Base-by-base conservation (phyloP, 1,140 invertebrate species). In the Trichonephila clavipes region DNA sequence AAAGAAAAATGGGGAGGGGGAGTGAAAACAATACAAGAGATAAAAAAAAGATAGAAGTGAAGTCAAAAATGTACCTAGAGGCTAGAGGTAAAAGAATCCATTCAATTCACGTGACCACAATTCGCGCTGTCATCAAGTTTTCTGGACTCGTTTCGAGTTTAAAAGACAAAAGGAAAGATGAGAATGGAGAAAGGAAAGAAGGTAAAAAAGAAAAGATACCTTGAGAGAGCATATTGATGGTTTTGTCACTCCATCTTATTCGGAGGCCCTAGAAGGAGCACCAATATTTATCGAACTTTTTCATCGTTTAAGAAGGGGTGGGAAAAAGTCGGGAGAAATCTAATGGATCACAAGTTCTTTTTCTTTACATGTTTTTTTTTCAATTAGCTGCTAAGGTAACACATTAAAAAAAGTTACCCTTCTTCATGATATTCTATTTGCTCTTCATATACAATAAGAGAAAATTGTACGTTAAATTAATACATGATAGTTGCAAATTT, bases 81-180 rank as follows among this genome's bases (percentile, higher is more conserved):
- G 91, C 82, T 21, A 92, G n/a, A 58, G 44, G 83, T 87, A 64
- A 87, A 92, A 92, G 64, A 51, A 92, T 92, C 64, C 51, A 69
- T 81, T 61, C 18, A 34, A 44, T 10, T 21, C 91, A 92, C 82
- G 91, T 92, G 83, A 92, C 91, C 83, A 40, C 91, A 86, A 92
- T 92, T 92, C 91, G 83, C 91, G 64, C 62, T 72, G 91, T 92
- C 91, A 92, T 92, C 91, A 72, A 86, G 81, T 87, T 87, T 86
- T 87, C 64, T 61, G 64, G 64, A 87, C 82, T 44, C 64, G 91
- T 40, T 92, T 92, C 64, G 66, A 64, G 62, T 64, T 21, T 40
- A 18, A 77, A 77, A 77, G 72, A 34, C 24, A 77, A 77, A 64
- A 77, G 28, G 28, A 77, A 77, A 77, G 69, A 77, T 34, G 28